A percentile compares a stretch with the other conserved stretches of the same genome.
Evolutionary conservation across 2,888 invertebrate genomes (phyloP).

Genomic region (Crossocerus cetratus): DNA sequence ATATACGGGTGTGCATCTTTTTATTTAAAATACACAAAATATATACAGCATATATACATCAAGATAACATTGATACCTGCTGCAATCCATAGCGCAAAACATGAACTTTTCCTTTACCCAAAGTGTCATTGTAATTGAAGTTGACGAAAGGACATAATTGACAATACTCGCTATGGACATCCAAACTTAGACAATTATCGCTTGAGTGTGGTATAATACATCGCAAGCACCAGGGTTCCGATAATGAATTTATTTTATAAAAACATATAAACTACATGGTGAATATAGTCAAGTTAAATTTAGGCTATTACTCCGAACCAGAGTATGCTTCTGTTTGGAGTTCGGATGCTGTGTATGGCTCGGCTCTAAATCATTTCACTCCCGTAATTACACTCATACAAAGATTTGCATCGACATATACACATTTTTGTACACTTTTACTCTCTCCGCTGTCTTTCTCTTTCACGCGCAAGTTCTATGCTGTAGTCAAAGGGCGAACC

Average conservation of each 20-base stretch:
- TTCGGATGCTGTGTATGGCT: constrained; percentile 65
- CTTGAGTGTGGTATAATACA: no score
- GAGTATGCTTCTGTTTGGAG: constrained; percentile 46
- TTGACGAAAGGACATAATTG: no score
- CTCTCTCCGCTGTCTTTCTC: constrained; percentile 74
- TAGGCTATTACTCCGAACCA: constrained; percentile 60
- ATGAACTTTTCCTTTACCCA: no score
- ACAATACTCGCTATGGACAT: no score
- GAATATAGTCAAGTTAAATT: constrained; percentile 66
- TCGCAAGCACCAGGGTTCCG: no score
- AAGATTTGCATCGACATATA: constrained; percentile 57
- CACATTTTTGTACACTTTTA: constrained; percentile 53
- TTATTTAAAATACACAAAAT: no score
- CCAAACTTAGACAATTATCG: no score
- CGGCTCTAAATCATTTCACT: constrained; percentile 66
- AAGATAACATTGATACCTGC: no score
- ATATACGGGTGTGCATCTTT: no score
- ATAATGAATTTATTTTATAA: constrained; percentile 70
- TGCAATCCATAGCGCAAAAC: no score
- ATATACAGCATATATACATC: no score
- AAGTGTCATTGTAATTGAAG: no score
- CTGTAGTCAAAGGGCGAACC: constrained; percentile 73
- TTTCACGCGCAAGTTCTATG: constrained; percentile 74
- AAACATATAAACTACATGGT: constrained; percentile 74
- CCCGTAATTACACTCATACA: constrained; percentile 66